Conservation (phyloP, 2,113 vertebrate genomes). For the Nanger granti region DNA sequence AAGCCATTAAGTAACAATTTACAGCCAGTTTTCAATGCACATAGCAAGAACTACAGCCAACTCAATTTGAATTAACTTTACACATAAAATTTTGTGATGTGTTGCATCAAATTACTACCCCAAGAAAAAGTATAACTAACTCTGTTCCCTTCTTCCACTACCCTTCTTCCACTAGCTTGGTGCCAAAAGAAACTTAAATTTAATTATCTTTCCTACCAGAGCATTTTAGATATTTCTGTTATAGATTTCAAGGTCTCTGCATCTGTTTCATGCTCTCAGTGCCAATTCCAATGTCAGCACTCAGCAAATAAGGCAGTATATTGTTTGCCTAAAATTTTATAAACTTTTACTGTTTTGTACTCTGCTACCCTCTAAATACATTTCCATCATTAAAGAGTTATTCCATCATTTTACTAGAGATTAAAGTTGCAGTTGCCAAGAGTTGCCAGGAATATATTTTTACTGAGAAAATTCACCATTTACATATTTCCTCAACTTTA, state of each 20-base stretch:
- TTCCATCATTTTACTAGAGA: conserved; percentile 46
- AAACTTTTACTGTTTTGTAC: conserved; percentile 57
- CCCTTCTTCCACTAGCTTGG: conserved; percentile 42
- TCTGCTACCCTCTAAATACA: conserved; percentile 37
- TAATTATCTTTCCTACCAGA: conserved; percentile 52
- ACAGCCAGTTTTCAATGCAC: conserved; percentile 41
- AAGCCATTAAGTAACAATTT: conserved; percentile 50
- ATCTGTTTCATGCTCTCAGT: conserved; percentile 33
- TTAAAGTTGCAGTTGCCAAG: conserved; percentile 31
- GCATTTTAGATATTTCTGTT: conserved; percentile 40
- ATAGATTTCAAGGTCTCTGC: conserved; percentile 43
- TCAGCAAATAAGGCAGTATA: conserved; percentile 35
- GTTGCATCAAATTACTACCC: conserved; percentile 49
- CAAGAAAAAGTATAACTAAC: conserved; percentile 27
- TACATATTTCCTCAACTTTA: conserved; percentile 49
- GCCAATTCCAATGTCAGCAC: conserved; percentile 43
- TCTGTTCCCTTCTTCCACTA: conserved; percentile 14
- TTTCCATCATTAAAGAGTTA: conserved; percentile 29
- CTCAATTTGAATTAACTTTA: conserved; percentile 52
- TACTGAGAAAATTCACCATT: conserved; percentile 28
- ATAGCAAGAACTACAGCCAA: conserved; percentile 39
- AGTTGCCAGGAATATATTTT: conserved; percentile 35
- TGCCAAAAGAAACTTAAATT: conserved; percentile 53
- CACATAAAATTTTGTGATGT: conserved; percentile 51
- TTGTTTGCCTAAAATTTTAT: conserved; percentile 58